These are phyloP conservation scores for Ispidina picta DNA, from an alignment of 2,797 vertebrate species.

Conservation along the genomic window DNA sequence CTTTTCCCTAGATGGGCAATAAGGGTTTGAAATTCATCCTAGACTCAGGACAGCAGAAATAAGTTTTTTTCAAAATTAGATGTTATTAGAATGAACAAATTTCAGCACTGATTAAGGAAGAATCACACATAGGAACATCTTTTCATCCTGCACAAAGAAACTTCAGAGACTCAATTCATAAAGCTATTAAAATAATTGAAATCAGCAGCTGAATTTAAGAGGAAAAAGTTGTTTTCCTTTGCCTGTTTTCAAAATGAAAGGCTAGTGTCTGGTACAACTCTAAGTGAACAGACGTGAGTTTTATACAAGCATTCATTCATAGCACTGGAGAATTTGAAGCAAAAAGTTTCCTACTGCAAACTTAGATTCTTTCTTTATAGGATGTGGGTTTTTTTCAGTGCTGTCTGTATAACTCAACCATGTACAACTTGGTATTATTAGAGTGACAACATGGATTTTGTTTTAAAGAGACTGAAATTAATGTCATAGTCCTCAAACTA, in stretches of 20 bases:
- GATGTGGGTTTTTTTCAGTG: background rate
- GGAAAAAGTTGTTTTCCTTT: background rate
- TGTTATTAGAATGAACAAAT: background rate
- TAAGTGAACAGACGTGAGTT: background rate
- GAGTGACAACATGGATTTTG: background rate
- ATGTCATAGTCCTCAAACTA: background rate
- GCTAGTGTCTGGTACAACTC: background rate
- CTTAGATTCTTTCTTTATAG: background rate
- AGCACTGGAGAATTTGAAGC: background rate
- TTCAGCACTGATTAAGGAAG: background rate
- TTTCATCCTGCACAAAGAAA: background rate
- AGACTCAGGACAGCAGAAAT: background rate
- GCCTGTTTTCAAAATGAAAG: background rate
- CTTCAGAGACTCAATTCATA: background rate
- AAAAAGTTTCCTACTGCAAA: background rate
- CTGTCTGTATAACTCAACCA: background rate
- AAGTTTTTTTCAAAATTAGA: background rate
- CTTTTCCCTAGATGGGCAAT: background rate
- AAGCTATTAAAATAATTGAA: constrained; percentile 2
- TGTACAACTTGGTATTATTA: background rate
- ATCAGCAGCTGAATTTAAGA: background rate
- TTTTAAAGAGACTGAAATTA: background rate
- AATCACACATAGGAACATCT: background rate
- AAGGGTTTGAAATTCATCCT: background rate
- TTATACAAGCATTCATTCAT: background rate